Conservation (phyloP, 2,113 vertebrate genomes). For the Eretmochelys imbricata region DNA sequence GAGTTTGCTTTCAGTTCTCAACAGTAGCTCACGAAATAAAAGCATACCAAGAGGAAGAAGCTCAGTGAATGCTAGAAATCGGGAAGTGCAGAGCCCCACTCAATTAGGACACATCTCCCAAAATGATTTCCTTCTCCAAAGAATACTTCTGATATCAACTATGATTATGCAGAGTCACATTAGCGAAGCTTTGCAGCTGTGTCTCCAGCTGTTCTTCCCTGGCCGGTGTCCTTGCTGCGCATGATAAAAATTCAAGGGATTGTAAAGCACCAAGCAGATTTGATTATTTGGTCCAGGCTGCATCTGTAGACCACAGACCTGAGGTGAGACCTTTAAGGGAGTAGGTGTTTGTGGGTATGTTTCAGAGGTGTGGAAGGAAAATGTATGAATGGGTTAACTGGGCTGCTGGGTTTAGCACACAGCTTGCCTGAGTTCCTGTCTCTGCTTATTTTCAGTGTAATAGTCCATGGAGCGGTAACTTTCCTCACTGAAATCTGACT, state of each 20-base stretch:
- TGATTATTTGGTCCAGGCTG: background rate
- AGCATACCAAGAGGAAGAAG: background rate
- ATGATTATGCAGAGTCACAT: slow-evolving; percentile 40
- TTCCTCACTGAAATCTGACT: background rate
- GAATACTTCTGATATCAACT: slow-evolving; percentile 37
- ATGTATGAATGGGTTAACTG: background rate
- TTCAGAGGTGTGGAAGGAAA: background rate
- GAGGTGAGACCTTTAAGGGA: slow-evolving; percentile 32
- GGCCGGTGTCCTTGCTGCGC: slow-evolving; percentile 12
- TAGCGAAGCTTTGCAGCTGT: slow-evolving; percentile 54
- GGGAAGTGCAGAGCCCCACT: background rate
- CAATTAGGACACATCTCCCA: background rate
- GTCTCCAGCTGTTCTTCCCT: slow-evolving; percentile 58
- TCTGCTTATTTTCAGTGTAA: background rate
- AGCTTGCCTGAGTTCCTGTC: background rate
- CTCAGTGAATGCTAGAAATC: background rate
- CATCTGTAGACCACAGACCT: background rate
- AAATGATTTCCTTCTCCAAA: slow-evolving; percentile 39
- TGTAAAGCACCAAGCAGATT: background rate
- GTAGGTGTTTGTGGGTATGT: background rate
- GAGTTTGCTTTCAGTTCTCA: background rate
- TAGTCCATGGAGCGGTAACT: background rate
- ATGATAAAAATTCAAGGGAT: background rate
- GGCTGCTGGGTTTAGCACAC: background rate
- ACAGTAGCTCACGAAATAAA: background rate